Percentiles rank a stretch among this genome's conserved stretches.
phyloP scores from a whole-genome alignment of 2,888 invertebrate genomes.

The Dendrolimus pini region DNA sequence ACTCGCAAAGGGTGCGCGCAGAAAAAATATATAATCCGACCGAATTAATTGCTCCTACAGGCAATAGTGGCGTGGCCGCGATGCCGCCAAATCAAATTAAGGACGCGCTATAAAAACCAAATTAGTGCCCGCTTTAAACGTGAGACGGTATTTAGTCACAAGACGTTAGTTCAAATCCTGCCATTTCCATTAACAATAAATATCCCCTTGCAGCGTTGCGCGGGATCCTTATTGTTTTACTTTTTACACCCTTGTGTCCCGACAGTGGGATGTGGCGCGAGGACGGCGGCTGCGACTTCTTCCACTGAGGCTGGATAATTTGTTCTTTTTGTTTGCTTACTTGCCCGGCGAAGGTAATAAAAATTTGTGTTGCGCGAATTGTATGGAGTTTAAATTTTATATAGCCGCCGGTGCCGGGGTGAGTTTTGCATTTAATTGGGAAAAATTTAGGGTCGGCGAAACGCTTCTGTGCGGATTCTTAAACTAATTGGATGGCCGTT shows the following conservation, averaged over 20 bases:
- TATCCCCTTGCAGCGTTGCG: constrained; percentile 68
- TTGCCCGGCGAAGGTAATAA: constrained; percentile 69
- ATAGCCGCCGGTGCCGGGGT: constrained; percentile 59
- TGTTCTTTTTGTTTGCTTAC: constrained; percentile 72
- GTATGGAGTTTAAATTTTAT: constrained; percentile 75
- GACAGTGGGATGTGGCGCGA: constrained; percentile 45
- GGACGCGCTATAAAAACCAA: constrained; percentile 77
- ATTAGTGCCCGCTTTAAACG: constrained; percentile 77
- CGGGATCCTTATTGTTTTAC: constrained; percentile 76
- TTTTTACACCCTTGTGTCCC: constrained; percentile 76
- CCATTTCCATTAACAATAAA: constrained; percentile 78
- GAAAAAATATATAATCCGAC: constrained; percentile 73
- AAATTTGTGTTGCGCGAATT: constrained; percentile 76
- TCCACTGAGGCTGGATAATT: constrained; percentile 61
- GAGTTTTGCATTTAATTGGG: constrained; percentile 75
- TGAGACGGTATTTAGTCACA: constrained; percentile 77
- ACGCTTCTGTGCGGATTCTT: constrained; percentile 72
- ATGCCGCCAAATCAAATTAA: constrained; percentile 78
- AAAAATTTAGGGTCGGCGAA: constrained; percentile 70
- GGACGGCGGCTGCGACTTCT: constrained; percentile 59
- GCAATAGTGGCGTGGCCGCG: constrained; percentile 71
- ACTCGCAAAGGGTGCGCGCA: constrained; percentile 39
- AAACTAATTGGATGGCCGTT: constrained; percentile 72
- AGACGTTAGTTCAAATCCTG: constrained; percentile 77
- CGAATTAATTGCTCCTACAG: constrained; percentile 75